Evolutionary conservation across 53 echinoderm and acorn worm species (phyloP).

Genomic region (Echinarachnius parma): DNA sequence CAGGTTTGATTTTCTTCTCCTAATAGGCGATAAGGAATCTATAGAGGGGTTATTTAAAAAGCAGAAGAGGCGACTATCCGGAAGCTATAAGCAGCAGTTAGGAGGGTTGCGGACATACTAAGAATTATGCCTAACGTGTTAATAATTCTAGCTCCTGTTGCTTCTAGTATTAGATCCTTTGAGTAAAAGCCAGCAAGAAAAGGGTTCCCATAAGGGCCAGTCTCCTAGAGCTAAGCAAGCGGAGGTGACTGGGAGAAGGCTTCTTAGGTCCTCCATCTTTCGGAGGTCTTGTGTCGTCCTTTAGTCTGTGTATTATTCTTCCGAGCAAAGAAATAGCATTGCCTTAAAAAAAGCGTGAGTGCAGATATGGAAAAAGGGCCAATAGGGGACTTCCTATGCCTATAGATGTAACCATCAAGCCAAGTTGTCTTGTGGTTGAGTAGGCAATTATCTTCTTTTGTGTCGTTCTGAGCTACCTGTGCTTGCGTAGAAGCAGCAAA

Average conservation of each 20-base stretch:
- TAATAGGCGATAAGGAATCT: constrained; percentile 15
- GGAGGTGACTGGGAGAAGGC: constrained; percentile 49
- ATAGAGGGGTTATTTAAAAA: constrained; percentile 18
- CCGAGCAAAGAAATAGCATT: constrained; percentile 65
- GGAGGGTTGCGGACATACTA: constrained; percentile 34
- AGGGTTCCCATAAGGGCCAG: constrained; percentile 62
- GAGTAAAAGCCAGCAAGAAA: constrained; percentile 73
- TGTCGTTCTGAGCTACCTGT: constrained; percentile 61
- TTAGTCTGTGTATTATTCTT: constrained; percentile 56
- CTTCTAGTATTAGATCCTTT: constrained; percentile 74
- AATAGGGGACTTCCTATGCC: constrained; percentile 45
- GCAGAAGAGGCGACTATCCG: constrained; percentile 60
- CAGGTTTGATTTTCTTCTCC: constrained; percentile 52
- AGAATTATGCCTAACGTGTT: constrained; percentile 37
- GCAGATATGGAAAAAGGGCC: constrained; percentile 70
- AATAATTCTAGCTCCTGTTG: neutral
- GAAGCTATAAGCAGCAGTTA: constrained; percentile 55
- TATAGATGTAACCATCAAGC: constrained; percentile 63
- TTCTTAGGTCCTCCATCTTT: constrained; percentile 57
- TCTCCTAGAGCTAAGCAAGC: constrained; percentile 55
- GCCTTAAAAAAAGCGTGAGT: constrained; percentile 81
- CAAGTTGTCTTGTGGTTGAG: constrained; percentile 76
- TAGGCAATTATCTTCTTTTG: constrained; percentile 82
- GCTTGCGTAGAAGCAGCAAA: constrained; percentile 61
- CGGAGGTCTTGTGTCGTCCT: constrained; percentile 77